phyloP scores from a whole-genome alignment of 2,888 invertebrate species.

The Azorinus chamasolen region DNA sequence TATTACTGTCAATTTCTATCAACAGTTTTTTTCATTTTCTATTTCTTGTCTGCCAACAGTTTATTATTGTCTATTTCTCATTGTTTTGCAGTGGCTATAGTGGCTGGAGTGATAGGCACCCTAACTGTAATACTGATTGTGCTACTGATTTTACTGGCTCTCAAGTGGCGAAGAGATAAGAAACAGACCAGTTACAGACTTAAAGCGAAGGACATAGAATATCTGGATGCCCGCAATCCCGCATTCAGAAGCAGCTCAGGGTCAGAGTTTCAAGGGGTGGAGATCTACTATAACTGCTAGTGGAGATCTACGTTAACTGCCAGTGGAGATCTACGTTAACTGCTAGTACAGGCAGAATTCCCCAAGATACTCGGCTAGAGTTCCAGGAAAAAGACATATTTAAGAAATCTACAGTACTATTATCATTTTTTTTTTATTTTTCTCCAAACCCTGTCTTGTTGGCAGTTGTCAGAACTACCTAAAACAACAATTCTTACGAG shows the following conservation, averaged over 20 bases:
- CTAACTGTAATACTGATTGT: conserved; percentile 79
- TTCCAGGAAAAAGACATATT: too few relatives aligned
- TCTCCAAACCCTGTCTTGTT: too few relatives aligned
- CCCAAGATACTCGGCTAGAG: too few relatives aligned
- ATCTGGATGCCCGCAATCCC: conserved; percentile 80
- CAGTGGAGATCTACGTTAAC: background rate
- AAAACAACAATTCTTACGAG: too few relatives aligned
- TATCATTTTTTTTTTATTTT: too few relatives aligned
- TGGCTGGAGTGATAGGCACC: conserved; percentile 83
- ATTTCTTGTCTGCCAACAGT: too few relatives aligned
- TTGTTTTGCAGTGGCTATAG: conserved; percentile 79
- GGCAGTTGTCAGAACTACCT: too few relatives aligned
- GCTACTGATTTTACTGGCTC: conserved; percentile 76
- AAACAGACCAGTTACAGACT: conserved; percentile 46
- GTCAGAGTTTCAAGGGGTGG: conserved; percentile 65
- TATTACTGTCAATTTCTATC: too few relatives aligned
- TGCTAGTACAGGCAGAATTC: background rate
- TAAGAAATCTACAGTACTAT: too few relatives aligned
- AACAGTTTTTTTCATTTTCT: too few relatives aligned
- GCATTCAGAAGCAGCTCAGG: conserved; percentile 79
- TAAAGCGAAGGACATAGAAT: conserved; percentile 67
- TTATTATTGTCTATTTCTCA: conserved; percentile 6
- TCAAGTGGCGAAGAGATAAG: conserved; percentile 75
- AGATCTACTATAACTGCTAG: conserved; percentile 69
- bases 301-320: background rate